Base-by-base conservation (phyloP, 2,888 invertebrate genomes). In the Clivina fossor region DNA sequence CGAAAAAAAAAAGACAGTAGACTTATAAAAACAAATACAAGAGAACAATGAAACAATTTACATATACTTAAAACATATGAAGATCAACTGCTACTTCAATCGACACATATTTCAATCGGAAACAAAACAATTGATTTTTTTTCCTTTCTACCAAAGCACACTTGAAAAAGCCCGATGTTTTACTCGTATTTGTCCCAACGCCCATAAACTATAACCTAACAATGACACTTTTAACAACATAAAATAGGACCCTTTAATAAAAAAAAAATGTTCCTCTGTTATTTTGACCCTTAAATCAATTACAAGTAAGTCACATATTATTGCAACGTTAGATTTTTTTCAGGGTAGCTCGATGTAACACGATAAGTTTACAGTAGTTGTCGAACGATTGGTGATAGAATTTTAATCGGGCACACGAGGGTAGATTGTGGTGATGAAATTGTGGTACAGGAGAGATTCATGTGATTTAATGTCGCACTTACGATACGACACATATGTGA, bases 201-300 rank as follows among this genome's bases (percentile, higher is more conserved):
- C 53, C 53, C 53, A 53, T 53, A 53, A 53, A 53, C 53, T 53
- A 53, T 19, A 53, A 18, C 37, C 44, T 43, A 53, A 53, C 53
- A 53, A 53, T 53, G 43, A 53, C 43, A 53, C 37, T 53, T 53
- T 38, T 30, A 20, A 33, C 32, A 47, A 18, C 20, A 35, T 20
- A 47, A 50, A 50, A 50, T 41, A 50, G 20, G 30, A 32, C 51
- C 43, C 51, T 51, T 13, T 30, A 37, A 49, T 49, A 49, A n/a
- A n/a, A n/a, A n/a, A n/a, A n/a, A 41, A 41, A 37, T 13, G 24
- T 24, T 28, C 37, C 24, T 18, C 24, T 33, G 53, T 44, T 18
- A 53, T 53, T 53, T 53, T 53, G 35, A 44, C 37, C 53, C 53
- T 53, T 53, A 53, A 53, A 53, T 53, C 53, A 53, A 44, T 43